Base-by-base conservation (phyloP, 2,888 invertebrate species). In the Rapana venosa region DNA sequence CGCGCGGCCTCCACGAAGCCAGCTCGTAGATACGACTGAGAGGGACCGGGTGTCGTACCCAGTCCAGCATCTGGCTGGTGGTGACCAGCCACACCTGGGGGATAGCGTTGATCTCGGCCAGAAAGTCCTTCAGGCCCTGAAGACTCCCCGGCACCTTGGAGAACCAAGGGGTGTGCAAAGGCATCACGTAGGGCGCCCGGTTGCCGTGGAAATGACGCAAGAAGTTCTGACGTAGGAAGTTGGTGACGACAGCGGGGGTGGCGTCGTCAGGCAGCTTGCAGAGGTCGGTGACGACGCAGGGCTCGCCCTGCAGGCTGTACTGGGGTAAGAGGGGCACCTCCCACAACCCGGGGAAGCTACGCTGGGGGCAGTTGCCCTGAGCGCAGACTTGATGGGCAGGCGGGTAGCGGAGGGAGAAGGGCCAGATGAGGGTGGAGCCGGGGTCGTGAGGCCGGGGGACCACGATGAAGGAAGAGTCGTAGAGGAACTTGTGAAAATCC, bases 371-470 rank as follows among this genome's bases (percentile, higher is more conserved):
- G 32, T 90, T 89, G 2, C 22, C 35, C 22, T 90, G 88, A 70
- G 47, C 20, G 35, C 91, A 91, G 20, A 90, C 90, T 15, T 88
- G 81, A 8, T 13, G 22, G 35, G 26, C 0, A 8, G 92, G 92
- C 15, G 92, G 87, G 58, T 56, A 98, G 96, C 98, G 98, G 83
- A 99, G 97, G 0, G 98, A 98, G 96, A 98, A 98, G 0, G 98
- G 98, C 98, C 98, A 99, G 90, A 98, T 97, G 13, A 98, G 98
- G 90, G 98, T 98, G 96, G 97, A 97, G 96, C 98, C 98, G 26
- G 58, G 6, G 20, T 89, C 98, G 95, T 98, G 98, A 95, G 98
- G 98, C 91, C 98, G 98, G 2, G 98, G 98, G 8, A 92, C 92
- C 35, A 98, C 97, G 88, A 98, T 98, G 93, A 98, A 97, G 0